These are phyloP conservation scores for Crossoptilon crossoptilon DNA, from an alignment of 2,797 vertebrate species.

Conservation along the genomic window DNA sequence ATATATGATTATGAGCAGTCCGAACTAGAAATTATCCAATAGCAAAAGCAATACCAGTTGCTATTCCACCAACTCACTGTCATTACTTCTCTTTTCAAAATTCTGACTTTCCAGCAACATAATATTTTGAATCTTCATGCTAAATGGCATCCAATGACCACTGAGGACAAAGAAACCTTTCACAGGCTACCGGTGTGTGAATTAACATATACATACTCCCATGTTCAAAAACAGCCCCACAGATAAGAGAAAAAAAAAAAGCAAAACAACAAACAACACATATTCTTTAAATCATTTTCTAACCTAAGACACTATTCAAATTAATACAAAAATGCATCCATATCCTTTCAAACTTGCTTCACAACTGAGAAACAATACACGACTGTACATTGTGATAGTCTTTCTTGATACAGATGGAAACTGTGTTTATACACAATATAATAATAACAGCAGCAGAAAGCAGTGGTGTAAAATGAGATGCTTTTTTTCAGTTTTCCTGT, in stretches of 20 bases:
- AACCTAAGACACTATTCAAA: neutral
- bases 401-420: neutral
- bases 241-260: neutral
- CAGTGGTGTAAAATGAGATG: neutral
- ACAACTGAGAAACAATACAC: neutral
- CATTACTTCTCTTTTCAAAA: neutral
- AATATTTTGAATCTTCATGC: neutral
- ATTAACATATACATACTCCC: neutral
- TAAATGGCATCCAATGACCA: neutral
- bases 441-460: slow-evolving; percentile 19
- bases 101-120: neutral
- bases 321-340: neutral
- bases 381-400: neutral
- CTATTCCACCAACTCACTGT: neutral
- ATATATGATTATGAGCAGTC: neutral
- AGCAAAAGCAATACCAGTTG: neutral
- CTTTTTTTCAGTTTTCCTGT: neutral
- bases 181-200: neutral
- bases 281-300: neutral
- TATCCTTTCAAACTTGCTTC: neutral
- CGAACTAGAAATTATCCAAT: neutral
- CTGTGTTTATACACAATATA: neutral
- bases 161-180: neutral
- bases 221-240: neutral
- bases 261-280: neutral